phyloP scores from a whole-genome alignment of 2,888 invertebrate genomes.

The Eutolmus rufibarbis region DNA sequence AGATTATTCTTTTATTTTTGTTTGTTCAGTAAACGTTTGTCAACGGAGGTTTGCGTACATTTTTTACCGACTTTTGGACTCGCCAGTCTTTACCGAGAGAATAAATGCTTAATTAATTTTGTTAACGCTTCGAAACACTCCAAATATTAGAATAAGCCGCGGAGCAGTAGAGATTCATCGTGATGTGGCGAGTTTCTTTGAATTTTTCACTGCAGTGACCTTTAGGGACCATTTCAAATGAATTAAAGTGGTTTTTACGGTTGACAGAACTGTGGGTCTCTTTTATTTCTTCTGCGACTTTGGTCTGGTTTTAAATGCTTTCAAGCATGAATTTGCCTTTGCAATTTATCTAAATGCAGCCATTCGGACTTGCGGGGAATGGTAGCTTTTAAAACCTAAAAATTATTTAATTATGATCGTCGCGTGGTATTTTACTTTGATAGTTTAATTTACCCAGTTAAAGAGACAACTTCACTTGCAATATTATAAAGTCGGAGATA shows the following conservation, averaged over 20 bases:
- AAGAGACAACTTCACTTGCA: background rate
- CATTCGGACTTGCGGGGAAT: background rate
- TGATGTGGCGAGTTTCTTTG: background rate
- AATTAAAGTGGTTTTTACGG: background rate
- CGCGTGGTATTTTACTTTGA: background rate
- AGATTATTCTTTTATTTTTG: background rate
- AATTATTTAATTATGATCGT: background rate
- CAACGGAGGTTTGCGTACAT: background rate
- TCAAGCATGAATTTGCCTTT: background rate
- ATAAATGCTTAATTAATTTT: constrained; percentile 8
- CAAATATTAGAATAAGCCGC: background rate
- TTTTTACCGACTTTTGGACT: background rate
- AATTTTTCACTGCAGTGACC: background rate
- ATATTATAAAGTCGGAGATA: too few relatives aligned
- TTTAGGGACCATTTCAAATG: background rate
- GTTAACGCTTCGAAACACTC: background rate
- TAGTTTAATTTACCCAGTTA: background rate
- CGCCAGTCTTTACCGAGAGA: background rate
- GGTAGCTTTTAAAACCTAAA: background rate
- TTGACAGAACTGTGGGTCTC: background rate
- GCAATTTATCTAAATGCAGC: background rate
- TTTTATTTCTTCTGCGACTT: background rate
- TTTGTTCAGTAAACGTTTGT: background rate
- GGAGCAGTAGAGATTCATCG: background rate
- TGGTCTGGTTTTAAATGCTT: background rate